These are phyloP conservation scores for Homarus gammarus DNA, from an alignment of 2,888 invertebrate genomes.

Conservation along the genomic window DNA sequence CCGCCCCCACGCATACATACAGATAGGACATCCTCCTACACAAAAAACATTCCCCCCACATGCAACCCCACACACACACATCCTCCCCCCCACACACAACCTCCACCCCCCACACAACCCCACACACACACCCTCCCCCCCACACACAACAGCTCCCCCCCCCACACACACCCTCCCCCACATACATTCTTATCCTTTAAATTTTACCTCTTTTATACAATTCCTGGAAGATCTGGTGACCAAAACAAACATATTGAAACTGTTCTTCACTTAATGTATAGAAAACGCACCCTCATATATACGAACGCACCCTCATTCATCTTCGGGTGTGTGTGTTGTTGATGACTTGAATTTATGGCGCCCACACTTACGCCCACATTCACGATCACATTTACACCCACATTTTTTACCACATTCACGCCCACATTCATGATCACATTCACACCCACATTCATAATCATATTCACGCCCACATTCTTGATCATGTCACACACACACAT, in stretches of 20 bases:
- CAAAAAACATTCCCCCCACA: too few species aligned
- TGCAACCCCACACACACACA: slow-evolving; percentile 5
- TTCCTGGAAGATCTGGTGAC: too few species aligned
- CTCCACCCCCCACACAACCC: background rate
- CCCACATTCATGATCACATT: slow-evolving; percentile 12
- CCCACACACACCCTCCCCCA: background rate
- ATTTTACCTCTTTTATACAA: too few species aligned
- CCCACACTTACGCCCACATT: slow-evolving; percentile 3
- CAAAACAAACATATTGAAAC: too few species aligned
- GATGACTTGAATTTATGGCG: too few species aligned
- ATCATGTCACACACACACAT: background rate
- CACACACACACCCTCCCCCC: background rate
- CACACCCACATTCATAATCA: slow-evolving; percentile 18
- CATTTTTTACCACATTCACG: background rate
- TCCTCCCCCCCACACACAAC: background rate
- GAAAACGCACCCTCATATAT: background rate
- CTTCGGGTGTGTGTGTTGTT: too few species aligned
- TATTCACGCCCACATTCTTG: slow-evolving; percentile 1
- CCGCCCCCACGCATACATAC: too few species aligned
- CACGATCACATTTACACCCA: background rate
- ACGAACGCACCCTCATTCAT: slow-evolving; percentile 19
- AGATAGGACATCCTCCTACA: too few species aligned
- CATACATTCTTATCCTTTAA: too few species aligned
- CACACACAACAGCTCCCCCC: background rate
- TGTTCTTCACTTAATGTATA: background rate